Base-by-base conservation (phyloP, 2,113 vertebrate species). In the Falco punctatus region DNA sequence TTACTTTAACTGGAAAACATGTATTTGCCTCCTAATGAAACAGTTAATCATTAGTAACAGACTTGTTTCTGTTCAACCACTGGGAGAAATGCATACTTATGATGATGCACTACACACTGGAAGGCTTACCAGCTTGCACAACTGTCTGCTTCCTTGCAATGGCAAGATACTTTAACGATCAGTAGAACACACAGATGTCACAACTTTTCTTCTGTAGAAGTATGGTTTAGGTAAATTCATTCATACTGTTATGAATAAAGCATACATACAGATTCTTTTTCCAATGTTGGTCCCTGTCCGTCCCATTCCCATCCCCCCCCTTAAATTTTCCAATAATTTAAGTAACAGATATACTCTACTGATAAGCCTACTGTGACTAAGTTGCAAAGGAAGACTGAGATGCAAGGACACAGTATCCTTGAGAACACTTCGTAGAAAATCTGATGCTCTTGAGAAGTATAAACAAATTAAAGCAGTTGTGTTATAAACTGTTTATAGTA, bases 261-360 rank as follows among this genome's bases (percentile, higher is more conserved):
- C 65, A 93, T 27, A 93, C 54, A 85, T 11, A 87, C 38, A 93
- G 26, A 92, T 70, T 95, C 11, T 22, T 88, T 46, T 92, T 85
- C 58, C 52, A 38, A 38, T 38, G 38, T 38, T 38, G 38, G 38
- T 38, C 38, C 38, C 38, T 38, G 38, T 38, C 38, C 9, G 38
- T 38, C 38, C 38, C 38, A 38, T 38, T 38, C 38, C 38, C 38
- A 9, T 10, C 38, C 38, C 38, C 38, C 10, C 38, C 38, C 38
- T 38, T 96, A 82, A 92, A 90, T 97, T 97, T 97, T 98, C 94
- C 96, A 81, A 24, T 74, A 86, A 96, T 90, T 48, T 94, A 55
- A 94, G 61, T 79, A 95, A 86, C 61, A 33, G 73, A 97, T 84
- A 97, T 44, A 92, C 81, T 96, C 81, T 71, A 81, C 77, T 94